Evolutionary conservation across 2,113 vertebrate species (phyloP), one percentile per base, ranked within the genome.

Genomic region (Rallus limicola): DNA sequence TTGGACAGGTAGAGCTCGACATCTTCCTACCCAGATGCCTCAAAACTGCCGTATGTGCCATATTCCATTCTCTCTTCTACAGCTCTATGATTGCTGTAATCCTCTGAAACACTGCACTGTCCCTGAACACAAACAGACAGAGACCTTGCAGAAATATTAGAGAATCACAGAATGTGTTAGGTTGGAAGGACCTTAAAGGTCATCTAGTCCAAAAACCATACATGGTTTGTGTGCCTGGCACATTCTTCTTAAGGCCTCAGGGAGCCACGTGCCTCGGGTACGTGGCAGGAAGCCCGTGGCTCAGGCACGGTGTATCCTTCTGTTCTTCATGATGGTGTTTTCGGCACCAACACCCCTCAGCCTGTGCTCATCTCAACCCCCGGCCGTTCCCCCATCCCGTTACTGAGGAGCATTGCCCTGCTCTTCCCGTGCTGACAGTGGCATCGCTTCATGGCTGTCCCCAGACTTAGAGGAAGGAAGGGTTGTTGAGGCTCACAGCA

Each of bases 21-120:
- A 15, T 21, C 71, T 24, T 63, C 23, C 29, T 13, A 19, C 9
- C 7, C 9, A 74, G 38, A 40, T 58, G 40, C 17, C 68, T 65
- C 40, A 36, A 0, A 0, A 21, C 21, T 69, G 44, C 40, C 1
- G 0, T 42, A 20, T 44, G 53, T 77, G 24, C 71, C 17, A 16
- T 31, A 55, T 17, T 10, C 16, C 26, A 62, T 17, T 16, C 13
- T 53, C 12, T 46, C 20, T 29, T 42, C 68, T 42, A 33, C 55
- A 90, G 5, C 29, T 36, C 64, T 21, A 3, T 11, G 46, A 46
- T 52, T 34, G 38, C 21, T 29, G 9, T 55, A 77, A 52, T 28
- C 26, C 59, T 88, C 44, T 65, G 44, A 72, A 68, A 56, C 10
- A 63, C 12, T 9, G 17, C 12, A 64, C 33, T 10, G 21, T 36